A percentile compares a stretch with the other conserved stretches of the same genome.
Evolutionary conservation across 2,113 vertebrate genomes (phyloP).

Genomic region (Pterocles orientalis): DNA sequence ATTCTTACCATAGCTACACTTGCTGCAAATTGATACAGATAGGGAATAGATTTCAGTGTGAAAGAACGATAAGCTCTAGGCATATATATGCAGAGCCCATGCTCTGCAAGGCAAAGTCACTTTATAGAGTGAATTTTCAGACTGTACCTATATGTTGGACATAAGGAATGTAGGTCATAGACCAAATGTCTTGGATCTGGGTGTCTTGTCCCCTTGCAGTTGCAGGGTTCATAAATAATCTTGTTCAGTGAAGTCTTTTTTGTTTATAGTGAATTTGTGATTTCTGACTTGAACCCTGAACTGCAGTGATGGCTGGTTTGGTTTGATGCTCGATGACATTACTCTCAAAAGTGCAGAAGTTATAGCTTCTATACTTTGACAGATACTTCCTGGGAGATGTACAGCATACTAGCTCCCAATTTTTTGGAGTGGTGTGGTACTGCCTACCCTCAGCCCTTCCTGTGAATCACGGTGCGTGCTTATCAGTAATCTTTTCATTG

Average conservation of each 20-base stretch:
- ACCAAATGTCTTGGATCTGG: background rate
- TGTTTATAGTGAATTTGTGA: background rate
- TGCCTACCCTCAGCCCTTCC: background rate
- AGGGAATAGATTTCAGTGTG: background rate
- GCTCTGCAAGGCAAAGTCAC: background rate
- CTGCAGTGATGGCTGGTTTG: background rate
- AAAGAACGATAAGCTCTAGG: background rate
- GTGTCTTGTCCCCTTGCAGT: rapidly evolving
- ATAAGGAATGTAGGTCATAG: background rate
- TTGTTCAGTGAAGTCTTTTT: background rate
- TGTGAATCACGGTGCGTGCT: background rate
- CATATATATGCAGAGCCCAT: rapidly evolving
- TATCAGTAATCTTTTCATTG: background rate
- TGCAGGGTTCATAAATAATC: background rate
- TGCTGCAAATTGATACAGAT: background rate
- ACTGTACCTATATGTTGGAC: background rate
- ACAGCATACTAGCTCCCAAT: rapidly evolving
- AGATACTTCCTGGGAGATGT: background rate
- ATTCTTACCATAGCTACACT: background rate
- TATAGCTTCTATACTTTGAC: background rate
- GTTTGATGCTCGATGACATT: background rate
- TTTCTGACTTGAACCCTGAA: background rate
- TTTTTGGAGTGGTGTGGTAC: background rate
- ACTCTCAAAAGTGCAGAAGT: background rate
- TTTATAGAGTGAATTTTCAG: background rate